Conservation (phyloP, 2,797 vertebrate species). For the Arctocebus calabarensis region DNA sequence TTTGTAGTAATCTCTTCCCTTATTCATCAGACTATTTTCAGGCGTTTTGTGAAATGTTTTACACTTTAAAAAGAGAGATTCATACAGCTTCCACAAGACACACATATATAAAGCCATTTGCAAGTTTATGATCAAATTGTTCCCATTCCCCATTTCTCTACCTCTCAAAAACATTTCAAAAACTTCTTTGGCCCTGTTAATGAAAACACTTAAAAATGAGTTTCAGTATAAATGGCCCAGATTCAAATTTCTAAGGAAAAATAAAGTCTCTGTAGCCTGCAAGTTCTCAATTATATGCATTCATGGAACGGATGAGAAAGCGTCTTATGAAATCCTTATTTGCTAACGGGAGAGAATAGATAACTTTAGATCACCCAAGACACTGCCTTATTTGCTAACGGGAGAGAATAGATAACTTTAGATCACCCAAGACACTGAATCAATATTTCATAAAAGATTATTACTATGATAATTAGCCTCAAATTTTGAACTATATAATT, state of each 20-base stretch:
- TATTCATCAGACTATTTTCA: not conserved
- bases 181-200: not conserved
- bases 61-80: not conserved
- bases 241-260: not conserved
- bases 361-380: not conserved
- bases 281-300: not conserved
- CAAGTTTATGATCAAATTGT: not conserved
- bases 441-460: not conserved
- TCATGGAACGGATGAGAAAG: not conserved
- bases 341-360: not conserved
- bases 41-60: not conserved
- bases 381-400: not conserved
- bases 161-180: not conserved
- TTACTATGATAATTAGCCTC: not conserved
- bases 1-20: not conserved
- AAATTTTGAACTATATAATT: not conserved
- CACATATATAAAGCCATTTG: not conserved
- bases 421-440: not conserved
- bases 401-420: not conserved
- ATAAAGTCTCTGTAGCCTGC: not conserved
- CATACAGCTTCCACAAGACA: not conserved
- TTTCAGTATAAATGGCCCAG: not conserved
- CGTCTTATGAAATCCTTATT: not conserved
- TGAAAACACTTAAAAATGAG: not conserved
- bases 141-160: not conserved